A percentile compares a stretch with the other conserved stretches of the same genome.
Evolutionary conservation across 2,888 invertebrate genomes (phyloP).

Genomic region (Leucania comma): DNA sequence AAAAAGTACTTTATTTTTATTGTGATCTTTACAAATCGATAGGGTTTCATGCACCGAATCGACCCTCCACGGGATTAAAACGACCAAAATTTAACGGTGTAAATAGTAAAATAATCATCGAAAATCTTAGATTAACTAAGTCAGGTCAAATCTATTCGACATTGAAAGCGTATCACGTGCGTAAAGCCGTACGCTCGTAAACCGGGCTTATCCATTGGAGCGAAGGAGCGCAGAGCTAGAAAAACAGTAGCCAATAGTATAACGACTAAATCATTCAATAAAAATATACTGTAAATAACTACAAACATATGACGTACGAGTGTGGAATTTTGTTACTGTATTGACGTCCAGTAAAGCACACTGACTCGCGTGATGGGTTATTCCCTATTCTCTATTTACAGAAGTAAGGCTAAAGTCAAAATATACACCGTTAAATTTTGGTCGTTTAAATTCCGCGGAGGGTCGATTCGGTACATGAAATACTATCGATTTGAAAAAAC

Average conservation of each 20-base stretch:
- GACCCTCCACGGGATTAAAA: too few species aligned
- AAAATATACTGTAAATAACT: not conserved
- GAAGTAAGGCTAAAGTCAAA: too few species aligned
- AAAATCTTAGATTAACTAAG: constrained; percentile 2
- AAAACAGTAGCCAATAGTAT: constrained; percentile 1
- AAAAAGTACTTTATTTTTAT: too few species aligned
- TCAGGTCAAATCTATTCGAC: not conserved
- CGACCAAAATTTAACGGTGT: too few species aligned
- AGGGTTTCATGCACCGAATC: too few species aligned
- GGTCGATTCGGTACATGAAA: too few species aligned
- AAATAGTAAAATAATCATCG: too few species aligned
- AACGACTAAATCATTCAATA: not conserved
- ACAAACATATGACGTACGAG: not conserved
- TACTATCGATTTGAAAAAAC: too few species aligned
- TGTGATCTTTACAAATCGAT: too few species aligned
- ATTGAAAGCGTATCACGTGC: constrained; percentile 15
- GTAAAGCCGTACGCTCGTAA: constrained; percentile 11
- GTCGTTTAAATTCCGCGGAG: too few species aligned
- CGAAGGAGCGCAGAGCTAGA: not conserved
- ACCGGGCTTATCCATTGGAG: constrained; percentile 1
- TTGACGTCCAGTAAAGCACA: not conserved
- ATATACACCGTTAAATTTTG: too few species aligned
- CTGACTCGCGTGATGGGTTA: not conserved
- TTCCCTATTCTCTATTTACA: not conserved
- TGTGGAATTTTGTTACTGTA: not conserved